Conservation (phyloP, 1,140 invertebrate genomes). For the Ceratina australensis region DNA sequence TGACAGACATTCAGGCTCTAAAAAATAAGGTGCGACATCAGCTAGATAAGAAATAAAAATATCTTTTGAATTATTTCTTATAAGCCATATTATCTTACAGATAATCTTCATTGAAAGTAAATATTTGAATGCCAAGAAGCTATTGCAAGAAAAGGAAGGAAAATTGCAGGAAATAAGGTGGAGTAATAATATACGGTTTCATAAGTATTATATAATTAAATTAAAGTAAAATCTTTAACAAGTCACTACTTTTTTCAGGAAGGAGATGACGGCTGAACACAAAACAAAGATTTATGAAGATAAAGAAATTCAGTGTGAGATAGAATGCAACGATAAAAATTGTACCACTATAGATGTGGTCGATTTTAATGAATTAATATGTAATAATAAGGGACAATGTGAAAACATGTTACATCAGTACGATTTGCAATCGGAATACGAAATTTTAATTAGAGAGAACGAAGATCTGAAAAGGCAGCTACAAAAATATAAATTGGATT, state of each 20-base stretch:
- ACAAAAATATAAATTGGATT: conserved; percentile 58
- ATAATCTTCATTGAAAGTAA: conserved; percentile 52
- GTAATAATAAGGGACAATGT: conserved; percentile 12
- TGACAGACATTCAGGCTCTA: conserved; percentile 53
- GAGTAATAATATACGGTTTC: not conserved
- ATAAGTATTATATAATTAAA: not conserved
- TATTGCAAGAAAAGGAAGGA: conserved; percentile 57
- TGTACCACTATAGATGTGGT: conserved; percentile 22
- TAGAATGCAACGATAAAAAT: conserved; percentile 30
- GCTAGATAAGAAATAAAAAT: too few species aligned
- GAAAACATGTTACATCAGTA: conserved; percentile 17
- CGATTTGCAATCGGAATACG: conserved; percentile 50
- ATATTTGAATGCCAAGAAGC: conserved; percentile 47
- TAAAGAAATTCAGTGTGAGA: conserved; percentile 27
- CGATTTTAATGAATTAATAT: not conserved
- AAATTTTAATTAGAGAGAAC: conserved; percentile 54
- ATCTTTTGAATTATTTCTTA: not conserved
- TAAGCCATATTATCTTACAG: too few species aligned
- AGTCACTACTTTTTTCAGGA: conserved; percentile 7
- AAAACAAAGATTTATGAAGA: conserved; percentile 6
- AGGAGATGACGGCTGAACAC: not conserved
- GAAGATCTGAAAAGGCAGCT: conserved; percentile 63
- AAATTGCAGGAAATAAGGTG: conserved; percentile 66
- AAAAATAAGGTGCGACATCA: conserved; percentile 66
- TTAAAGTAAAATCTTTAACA: conserved; percentile 1